Conservation (phyloP, 2,113 vertebrate species). For the Triplophysa siluroides region DNA sequence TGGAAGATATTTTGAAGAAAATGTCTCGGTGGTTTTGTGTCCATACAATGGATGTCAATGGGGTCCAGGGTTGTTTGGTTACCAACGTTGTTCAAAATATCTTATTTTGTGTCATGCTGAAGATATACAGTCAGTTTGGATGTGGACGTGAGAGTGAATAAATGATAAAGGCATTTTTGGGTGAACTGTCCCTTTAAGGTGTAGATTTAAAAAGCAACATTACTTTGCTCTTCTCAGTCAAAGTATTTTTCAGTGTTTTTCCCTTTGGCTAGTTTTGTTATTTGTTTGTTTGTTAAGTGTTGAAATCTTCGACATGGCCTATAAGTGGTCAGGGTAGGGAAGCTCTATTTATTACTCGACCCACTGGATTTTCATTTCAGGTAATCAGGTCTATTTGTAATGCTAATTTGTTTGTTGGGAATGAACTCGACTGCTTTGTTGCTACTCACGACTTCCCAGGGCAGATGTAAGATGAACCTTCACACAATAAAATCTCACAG, state of each 20-base stretch:
- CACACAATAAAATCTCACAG: background rate
- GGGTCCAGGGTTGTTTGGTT: too few species aligned
- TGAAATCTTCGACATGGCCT: background rate
- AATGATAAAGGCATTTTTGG: too few species aligned
- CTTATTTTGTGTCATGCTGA: too few species aligned
- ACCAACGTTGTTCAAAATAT: too few species aligned
- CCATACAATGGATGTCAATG: too few species aligned
- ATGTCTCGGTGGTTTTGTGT: too few species aligned
- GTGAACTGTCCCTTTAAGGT: too few species aligned
- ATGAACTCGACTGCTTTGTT: conserved; percentile 10
- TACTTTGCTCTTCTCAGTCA: background rate
- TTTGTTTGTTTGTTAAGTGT: conserved; percentile 3
- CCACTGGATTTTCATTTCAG: conserved; percentile 29
- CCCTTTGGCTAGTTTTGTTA: background rate
- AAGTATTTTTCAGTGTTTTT: background rate
- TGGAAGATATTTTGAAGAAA: too few species aligned
- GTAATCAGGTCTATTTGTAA: conserved; percentile 32
- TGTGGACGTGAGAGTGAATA: too few species aligned
- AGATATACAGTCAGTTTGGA: too few species aligned
- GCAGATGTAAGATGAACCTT: conserved; percentile 16
- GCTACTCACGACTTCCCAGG: conserved; percentile 2
- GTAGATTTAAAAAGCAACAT: too few species aligned
- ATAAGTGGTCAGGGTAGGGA: conserved; percentile 18
- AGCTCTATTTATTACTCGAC: conserved; percentile 21
- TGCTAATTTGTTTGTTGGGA: conserved; percentile 16